Evolutionary conservation across 2,113 vertebrate species (phyloP).

Genomic region (Siniperca chuatsi): DNA sequence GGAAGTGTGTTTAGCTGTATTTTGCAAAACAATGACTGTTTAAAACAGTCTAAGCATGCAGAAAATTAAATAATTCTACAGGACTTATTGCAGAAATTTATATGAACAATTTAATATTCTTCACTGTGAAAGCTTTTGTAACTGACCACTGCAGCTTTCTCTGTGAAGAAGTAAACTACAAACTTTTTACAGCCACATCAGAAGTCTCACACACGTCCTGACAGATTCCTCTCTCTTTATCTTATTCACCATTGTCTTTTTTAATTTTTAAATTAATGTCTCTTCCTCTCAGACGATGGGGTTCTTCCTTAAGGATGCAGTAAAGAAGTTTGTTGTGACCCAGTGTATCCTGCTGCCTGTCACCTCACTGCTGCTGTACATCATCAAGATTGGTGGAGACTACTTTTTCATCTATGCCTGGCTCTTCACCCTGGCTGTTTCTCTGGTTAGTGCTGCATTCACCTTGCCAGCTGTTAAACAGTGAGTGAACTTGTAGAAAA

Average conservation of each 20-base stretch:
- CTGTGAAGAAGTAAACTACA: not conserved
- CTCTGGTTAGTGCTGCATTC: constrained; percentile 89
- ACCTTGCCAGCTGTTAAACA: not conserved
- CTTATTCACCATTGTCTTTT: not conserved
- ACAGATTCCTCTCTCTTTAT: not conserved
- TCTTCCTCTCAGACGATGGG: constrained; percentile 87
- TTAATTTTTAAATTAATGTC: not conserved
- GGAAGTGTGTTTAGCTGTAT: not conserved
- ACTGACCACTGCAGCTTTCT: not conserved
- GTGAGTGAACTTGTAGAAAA: not conserved
- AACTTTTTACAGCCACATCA: not conserved
- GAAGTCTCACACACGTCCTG: not conserved
- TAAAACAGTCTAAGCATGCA: not conserved
- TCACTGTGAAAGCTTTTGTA: not conserved
- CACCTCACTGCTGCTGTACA: constrained; percentile 95
- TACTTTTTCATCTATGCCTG: constrained; percentile 99
- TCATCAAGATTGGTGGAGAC: constrained; percentile 98
- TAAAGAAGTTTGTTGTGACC: constrained; percentile 98
- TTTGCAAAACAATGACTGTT: not conserved
- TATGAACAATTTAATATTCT: not conserved
- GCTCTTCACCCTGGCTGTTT: constrained; percentile 95
- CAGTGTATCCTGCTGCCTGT: constrained; percentile 98
- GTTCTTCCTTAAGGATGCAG: constrained; percentile 96
- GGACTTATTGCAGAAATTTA: too few species aligned
- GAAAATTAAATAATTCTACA: not conserved